Evolutionary conservation across 1,140 invertebrate species (phyloP).

Genomic region (Cardiocondyla obscurior): DNA sequence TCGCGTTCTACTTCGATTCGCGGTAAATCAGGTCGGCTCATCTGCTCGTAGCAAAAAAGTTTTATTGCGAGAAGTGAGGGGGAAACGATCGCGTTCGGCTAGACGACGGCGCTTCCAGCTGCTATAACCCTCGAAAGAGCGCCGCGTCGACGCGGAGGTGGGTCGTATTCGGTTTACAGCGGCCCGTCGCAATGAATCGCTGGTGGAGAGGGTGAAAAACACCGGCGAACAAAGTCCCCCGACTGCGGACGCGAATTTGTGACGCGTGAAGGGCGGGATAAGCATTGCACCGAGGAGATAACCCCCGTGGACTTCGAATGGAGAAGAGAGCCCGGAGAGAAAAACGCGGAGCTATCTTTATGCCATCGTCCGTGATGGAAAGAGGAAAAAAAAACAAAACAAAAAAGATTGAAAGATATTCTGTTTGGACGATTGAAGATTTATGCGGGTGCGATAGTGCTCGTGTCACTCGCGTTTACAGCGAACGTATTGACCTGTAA

Average conservation of each 20-base stretch:
- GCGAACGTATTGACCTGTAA: background rate
- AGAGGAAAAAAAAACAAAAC: background rate
- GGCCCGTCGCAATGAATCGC: constrained; percentile 63
- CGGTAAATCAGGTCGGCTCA: background rate
- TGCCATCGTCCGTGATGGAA: background rate
- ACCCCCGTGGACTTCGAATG: background rate
- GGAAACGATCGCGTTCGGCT: background rate
- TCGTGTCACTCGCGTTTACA: background rate
- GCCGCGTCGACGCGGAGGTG: background rate
- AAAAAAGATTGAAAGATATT: background rate
- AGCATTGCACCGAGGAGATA: constrained; percentile 38
- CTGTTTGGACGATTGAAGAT: background rate
- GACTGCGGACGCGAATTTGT: constrained; percentile 46
- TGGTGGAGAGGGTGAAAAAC: constrained; percentile 45
- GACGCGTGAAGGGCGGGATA: constrained; percentile 46
- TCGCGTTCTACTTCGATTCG: constrained; percentile 9
- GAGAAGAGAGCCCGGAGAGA: background rate
- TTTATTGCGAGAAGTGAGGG: background rate
- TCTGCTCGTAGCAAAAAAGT: constrained; percentile 18
- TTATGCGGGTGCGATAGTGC: background rate
- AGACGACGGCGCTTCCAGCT: constrained; percentile 20
- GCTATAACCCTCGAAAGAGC: background rate
- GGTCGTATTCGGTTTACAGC: constrained; percentile 59
- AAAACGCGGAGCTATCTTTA: constrained; percentile 4
- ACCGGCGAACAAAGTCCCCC: constrained; percentile 16